A percentile compares a stretch with the other conserved stretches of the same genome.
These are phyloP conservation scores for Andrena praecox DNA, from an alignment of 2,888 invertebrate genomes.

Conservation along the genomic window DNA sequence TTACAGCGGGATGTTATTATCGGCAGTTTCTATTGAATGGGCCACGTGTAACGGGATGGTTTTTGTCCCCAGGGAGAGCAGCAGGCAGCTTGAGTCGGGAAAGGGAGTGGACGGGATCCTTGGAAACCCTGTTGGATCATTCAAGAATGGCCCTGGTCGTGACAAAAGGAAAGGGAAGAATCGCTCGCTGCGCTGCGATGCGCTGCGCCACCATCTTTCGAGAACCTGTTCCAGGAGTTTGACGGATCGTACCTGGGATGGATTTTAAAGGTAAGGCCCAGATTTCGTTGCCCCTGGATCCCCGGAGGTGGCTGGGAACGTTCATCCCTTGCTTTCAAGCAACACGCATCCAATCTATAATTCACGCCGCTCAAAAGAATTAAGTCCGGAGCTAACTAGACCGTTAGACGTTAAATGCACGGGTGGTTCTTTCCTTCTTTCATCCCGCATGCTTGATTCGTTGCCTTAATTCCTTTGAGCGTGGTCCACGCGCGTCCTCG, in stretches of 20 bases:
- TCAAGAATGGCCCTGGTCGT: neutral
- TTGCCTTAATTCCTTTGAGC: neutral
- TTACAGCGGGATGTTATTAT: neutral
- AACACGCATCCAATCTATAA: too few relatives aligned
- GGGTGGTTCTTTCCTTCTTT: too few relatives aligned
- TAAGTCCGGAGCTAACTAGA: too few relatives aligned
- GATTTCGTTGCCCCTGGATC: neutral
- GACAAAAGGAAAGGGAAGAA: constrained; percentile 25
- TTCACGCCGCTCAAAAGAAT: too few relatives aligned
- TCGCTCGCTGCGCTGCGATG: too few relatives aligned
- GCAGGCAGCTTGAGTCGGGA: neutral
- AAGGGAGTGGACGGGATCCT: neutral
- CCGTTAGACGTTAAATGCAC: too few relatives aligned
- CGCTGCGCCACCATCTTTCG: neutral
- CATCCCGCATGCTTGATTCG: neutral
- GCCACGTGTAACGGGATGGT: neutral
- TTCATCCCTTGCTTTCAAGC: too few relatives aligned
- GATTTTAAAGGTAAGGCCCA: neutral
- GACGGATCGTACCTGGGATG: neutral
- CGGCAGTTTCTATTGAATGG: neutral
- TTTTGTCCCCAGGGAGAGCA: neutral
- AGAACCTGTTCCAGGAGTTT: neutral
- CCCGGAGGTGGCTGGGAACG: neutral
- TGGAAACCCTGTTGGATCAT: neutral
- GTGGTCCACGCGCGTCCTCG: neutral